Percentiles rank a stretch among this genome's conserved stretches.
These are phyloP conservation scores for Pelecanoides urinatrix DNA, from an alignment of 2,113 vertebrate genomes.

Conservation along the genomic window DNA sequence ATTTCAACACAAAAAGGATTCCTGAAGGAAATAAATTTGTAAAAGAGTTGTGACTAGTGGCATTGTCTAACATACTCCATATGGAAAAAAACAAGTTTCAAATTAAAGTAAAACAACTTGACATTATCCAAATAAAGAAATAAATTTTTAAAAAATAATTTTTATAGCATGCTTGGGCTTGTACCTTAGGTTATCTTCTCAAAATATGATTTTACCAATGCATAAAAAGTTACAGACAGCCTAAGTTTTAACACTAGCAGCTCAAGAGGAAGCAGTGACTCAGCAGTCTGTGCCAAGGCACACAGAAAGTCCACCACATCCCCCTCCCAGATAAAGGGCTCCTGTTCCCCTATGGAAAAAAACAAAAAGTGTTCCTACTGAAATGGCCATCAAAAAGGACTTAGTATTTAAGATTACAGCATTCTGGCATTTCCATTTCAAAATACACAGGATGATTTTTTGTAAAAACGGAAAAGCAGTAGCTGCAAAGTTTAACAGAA, in stretches of 20 bases:
- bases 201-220: not conserved
- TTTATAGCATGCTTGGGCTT: not conserved
- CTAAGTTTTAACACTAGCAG: not conserved
- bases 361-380: not conserved
- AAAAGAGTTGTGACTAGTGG: not conserved
- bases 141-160: no score
- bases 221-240: not conserved
- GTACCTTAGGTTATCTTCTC: not conserved
- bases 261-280: not conserved
- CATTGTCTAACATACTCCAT: not conserved
- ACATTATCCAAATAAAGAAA: not conserved
- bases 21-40: not conserved
- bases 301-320: not conserved
- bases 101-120: not conserved
- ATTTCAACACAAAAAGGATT: not conserved
- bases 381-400: not conserved
- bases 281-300: not conserved
- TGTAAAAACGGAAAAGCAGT: not conserved
- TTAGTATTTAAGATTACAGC: not conserved
- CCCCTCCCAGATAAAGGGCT: not conserved
- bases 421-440: not conserved
- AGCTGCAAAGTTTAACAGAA: not conserved
- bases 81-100: not conserved
- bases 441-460: not conserved
- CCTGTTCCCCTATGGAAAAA: accelerated